Evolutionary conservation across 1,140 invertebrate species (phyloP).

Genomic region (Anagrus nilaparvatae): DNA sequence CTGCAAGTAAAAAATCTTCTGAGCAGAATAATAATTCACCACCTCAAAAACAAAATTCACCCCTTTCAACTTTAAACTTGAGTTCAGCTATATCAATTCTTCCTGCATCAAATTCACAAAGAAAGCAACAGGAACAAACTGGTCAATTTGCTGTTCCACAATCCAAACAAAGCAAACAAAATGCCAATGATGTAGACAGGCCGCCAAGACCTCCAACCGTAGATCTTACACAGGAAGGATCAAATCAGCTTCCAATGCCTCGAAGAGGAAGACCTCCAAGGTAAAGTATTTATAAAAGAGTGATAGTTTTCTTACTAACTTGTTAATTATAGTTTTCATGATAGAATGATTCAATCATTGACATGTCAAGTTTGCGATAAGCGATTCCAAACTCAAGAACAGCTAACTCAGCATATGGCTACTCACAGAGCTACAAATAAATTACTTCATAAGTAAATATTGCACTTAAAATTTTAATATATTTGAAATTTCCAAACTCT

Average conservation of each 20-base stretch:
- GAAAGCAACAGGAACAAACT: conserved; percentile 34
- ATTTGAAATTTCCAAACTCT: not conserved
- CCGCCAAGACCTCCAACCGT: conserved; percentile 46
- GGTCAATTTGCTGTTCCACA: conserved; percentile 41
- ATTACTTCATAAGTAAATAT: conserved; percentile 40
- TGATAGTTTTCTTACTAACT: conserved; percentile 1
- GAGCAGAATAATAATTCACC: conserved; percentile 14
- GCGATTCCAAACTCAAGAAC: conserved; percentile 41
- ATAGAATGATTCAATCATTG: conserved; percentile 19
- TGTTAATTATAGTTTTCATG: conserved; percentile 1
- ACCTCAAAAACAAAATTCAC: conserved; percentile 20
- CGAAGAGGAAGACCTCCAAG: conserved; percentile 36
- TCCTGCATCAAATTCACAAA: conserved; percentile 40
- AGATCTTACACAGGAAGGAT: conserved; percentile 44
- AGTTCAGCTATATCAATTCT: conserved; percentile 65
- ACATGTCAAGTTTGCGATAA: conserved; percentile 46
- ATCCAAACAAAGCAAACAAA: conserved; percentile 31
- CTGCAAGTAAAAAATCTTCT: conserved; percentile 35
- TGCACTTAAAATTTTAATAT: not conserved
- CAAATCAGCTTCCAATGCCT: conserved; percentile 27
- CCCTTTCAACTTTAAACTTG: conserved; percentile 47
- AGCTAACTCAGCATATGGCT: conserved; percentile 41
- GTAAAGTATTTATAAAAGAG: conserved; percentile 18
- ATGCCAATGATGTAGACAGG: conserved; percentile 36
- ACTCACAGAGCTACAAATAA: conserved; percentile 39